These are phyloP conservation scores for Pitta sordida DNA, from an alignment of 2,113 vertebrate genomes.

Conservation along the genomic window DNA sequence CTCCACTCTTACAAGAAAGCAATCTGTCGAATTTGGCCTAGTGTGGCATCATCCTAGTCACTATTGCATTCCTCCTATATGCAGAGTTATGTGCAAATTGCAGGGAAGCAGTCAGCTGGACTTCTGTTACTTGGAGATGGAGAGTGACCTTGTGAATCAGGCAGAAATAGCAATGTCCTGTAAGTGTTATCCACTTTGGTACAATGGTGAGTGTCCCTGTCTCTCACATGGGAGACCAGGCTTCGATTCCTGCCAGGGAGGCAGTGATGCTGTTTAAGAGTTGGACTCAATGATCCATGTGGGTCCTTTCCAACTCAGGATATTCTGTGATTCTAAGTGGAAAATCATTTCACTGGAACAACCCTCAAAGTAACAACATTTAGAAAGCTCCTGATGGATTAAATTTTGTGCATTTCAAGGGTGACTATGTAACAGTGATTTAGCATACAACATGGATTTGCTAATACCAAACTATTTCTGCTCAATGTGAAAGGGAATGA, in stretches of 20 bases:
- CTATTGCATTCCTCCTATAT: background rate
- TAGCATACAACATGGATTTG: background rate
- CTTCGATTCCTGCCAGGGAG: too few species aligned
- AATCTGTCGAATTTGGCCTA: background rate
- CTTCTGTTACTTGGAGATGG: background rate
- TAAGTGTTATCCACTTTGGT: background rate
- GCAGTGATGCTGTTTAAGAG: too few species aligned
- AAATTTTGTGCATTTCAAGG: background rate
- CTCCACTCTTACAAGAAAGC: background rate
- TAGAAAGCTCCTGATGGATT: background rate
- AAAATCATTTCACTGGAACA: background rate
- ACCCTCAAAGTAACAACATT: background rate
- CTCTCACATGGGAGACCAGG: too few species aligned
- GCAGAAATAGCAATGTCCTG: background rate
- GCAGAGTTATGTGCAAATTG: background rate
- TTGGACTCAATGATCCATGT: too few species aligned
- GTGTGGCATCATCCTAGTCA: rapidly evolving
- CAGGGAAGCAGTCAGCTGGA: background rate
- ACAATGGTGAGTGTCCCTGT: too few species aligned
- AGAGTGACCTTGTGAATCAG: background rate
- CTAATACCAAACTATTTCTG: background rate
- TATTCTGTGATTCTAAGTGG: too few species aligned
- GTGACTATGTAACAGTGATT: background rate
- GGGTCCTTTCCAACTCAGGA: too few species aligned
- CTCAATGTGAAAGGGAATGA: too few species aligned